Conservation (phyloP, 1,140 invertebrate species). For the Drosophila asahinai region DNA sequence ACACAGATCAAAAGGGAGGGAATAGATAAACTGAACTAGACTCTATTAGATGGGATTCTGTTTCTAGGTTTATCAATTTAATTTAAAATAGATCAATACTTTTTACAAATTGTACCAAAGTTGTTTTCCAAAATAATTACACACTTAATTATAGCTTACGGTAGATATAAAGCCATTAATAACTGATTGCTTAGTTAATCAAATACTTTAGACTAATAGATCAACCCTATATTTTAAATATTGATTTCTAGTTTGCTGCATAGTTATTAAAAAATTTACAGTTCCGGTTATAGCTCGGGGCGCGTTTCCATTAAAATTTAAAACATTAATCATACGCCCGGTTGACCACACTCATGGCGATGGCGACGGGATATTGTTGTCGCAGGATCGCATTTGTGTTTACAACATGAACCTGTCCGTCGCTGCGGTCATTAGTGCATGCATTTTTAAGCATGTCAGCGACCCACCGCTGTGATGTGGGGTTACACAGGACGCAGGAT, state of each 20-base stretch:
- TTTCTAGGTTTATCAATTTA: not conserved
- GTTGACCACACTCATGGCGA: slow-evolving; percentile 2
- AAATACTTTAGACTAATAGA: not conserved
- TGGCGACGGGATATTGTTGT: not conserved
- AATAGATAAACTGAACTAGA: not conserved
- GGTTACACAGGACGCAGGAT: slow-evolving; percentile 11
- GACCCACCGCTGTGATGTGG: slow-evolving; percentile 18
- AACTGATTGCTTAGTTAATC: slow-evolving; percentile 2
- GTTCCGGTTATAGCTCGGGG: not conserved
- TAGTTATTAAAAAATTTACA: slow-evolving; percentile 10
- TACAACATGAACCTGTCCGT: slow-evolving; percentile 44
- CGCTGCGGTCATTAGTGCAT: slow-evolving; percentile 48
- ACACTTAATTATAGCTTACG: not conserved
- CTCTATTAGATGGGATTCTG: not conserved
- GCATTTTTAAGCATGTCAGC: slow-evolving; percentile 45
- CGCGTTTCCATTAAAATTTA: slow-evolving; percentile 29
- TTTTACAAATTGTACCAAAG: not conserved
- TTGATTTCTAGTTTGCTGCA: slow-evolving; percentile 14
- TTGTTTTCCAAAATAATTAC: not conserved
- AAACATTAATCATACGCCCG: slow-evolving; percentile 43
- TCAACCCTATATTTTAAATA: not conserved
- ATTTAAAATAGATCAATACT: not conserved
- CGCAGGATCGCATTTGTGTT: slow-evolving; percentile 22
- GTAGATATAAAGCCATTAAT: not conserved
- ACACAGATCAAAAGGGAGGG: no score